phyloP scores from a whole-genome alignment of 2,888 invertebrate species.

The Eucera pruinosa region DNA sequence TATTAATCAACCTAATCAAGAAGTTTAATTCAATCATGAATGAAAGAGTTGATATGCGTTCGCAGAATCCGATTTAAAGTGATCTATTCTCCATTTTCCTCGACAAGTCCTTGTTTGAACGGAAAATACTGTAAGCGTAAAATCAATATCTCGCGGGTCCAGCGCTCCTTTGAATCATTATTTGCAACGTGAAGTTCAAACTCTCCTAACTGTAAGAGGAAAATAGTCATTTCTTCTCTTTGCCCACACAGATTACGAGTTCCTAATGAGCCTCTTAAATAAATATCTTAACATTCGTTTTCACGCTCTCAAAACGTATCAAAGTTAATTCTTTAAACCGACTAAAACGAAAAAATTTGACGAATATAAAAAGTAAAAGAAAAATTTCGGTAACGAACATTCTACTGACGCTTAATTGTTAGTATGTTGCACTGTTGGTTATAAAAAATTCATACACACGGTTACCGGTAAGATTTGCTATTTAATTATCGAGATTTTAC shows the following conservation, averaged over 20 bases:
- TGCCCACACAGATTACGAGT: conserved; percentile 10
- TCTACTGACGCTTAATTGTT: too few species aligned
- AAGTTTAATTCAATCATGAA: conserved; percentile 18
- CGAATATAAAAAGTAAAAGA: too few species aligned
- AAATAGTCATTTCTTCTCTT: conserved; percentile 40
- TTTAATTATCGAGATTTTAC: too few species aligned
- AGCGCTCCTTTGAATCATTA: conserved; percentile 38
- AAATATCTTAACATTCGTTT: not conserved
- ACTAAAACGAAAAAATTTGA: not conserved
- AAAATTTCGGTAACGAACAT: too few species aligned
- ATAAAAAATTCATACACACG: not conserved
- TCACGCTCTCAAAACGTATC: not conserved
- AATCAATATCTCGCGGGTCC: conserved; percentile 59
- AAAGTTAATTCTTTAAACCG: not conserved
- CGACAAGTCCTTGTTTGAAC: conserved; percentile 48
- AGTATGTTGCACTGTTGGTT: too few species aligned
- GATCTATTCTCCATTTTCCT: conserved; percentile 29
- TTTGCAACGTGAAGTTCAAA: conserved; percentile 39
- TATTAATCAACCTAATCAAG: too few species aligned
- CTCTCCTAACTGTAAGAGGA: conserved; percentile 17
- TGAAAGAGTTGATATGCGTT: conserved; percentile 14
- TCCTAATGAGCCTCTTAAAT: not conserved
- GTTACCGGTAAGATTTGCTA: too few species aligned
- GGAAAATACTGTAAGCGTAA: conserved; percentile 54
- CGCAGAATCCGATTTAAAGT: conserved; percentile 40